Evolutionary conservation across 2,113 vertebrate genomes (phyloP).

Genomic region (Neotragus pygmaeus): DNA sequence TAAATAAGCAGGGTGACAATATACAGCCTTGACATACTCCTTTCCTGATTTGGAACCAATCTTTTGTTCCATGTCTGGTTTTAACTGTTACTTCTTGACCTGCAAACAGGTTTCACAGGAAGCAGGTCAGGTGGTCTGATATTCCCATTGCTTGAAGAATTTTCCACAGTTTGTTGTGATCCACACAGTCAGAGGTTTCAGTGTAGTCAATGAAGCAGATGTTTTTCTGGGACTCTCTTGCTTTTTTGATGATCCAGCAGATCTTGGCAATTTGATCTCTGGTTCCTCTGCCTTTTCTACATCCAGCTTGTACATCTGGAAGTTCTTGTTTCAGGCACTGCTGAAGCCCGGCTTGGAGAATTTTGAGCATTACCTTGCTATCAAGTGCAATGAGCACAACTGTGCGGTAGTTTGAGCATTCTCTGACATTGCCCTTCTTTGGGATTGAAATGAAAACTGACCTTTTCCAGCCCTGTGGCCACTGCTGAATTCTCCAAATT

Average conservation of each 20-base stretch:
- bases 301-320: not conserved
- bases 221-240: not conserved
- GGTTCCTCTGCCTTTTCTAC: not conserved
- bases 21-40: not conserved
- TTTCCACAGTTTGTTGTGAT: not conserved
- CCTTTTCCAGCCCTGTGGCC: not conserved
- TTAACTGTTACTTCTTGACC: not conserved
- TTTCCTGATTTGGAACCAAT: not conserved
- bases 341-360: not conserved
- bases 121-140: not conserved
- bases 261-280: not conserved
- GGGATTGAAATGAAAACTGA: not conserved
- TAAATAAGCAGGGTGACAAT: not conserved
- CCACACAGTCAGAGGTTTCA: not conserved
- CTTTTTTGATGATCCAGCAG: not conserved
- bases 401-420: not conserved
- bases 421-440: not conserved
- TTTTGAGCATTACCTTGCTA: not conserved
- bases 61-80: not conserved
- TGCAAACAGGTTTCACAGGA: not conserved
- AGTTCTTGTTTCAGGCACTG: not conserved
- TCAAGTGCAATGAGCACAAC: not conserved
- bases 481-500: not conserved
- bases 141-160: not conserved
- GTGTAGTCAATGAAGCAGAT: not conserved